Evolutionary conservation across 2,888 invertebrate species (phyloP).

Genomic region (Falcaria lacertinaria): DNA sequence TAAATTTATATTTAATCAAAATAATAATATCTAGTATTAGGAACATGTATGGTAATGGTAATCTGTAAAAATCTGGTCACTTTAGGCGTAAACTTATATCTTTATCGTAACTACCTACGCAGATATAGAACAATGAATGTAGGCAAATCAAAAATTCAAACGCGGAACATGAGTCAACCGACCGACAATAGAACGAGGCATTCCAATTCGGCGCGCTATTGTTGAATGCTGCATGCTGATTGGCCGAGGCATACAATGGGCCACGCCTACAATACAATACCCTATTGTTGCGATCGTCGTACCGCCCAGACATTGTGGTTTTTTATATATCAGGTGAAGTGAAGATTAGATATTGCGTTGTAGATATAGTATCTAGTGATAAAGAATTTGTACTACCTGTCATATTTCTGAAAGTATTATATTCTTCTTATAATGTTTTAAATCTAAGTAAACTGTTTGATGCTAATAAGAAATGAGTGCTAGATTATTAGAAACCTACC

Average conservation of each 20-base stretch:
- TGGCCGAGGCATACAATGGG: constrained; percentile 70
- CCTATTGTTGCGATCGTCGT: constrained; percentile 64
- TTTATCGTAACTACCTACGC: too few relatives aligned
- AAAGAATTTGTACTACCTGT: too few relatives aligned
- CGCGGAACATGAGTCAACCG: constrained; percentile 23
- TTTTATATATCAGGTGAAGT: constrained; percentile 7
- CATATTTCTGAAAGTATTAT: too few relatives aligned
- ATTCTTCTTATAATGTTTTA: too few relatives aligned
- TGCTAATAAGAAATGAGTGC: constrained; percentile 11
- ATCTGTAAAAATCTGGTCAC: too few relatives aligned
- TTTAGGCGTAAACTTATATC: too few relatives aligned
- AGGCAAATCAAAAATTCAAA: constrained; percentile 37
- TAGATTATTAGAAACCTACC: too few relatives aligned
- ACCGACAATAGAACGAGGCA: constrained; percentile 69
- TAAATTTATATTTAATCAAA: too few relatives aligned
- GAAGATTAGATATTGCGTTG: background rate
- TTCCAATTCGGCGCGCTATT: constrained; percentile 77
- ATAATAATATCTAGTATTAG: too few relatives aligned
- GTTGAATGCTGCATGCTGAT: constrained; percentile 59
- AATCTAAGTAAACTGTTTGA: constrained; percentile 15
- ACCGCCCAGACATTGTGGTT: constrained; percentile 51
- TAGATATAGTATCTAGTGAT: constrained; percentile 11
- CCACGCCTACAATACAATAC: constrained; percentile 73
- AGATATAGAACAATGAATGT: background rate
- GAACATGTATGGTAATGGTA: too few relatives aligned